phyloP scores from a whole-genome alignment of 2,113 vertebrate genomes.

The Leptobrachium leishanense region DNA sequence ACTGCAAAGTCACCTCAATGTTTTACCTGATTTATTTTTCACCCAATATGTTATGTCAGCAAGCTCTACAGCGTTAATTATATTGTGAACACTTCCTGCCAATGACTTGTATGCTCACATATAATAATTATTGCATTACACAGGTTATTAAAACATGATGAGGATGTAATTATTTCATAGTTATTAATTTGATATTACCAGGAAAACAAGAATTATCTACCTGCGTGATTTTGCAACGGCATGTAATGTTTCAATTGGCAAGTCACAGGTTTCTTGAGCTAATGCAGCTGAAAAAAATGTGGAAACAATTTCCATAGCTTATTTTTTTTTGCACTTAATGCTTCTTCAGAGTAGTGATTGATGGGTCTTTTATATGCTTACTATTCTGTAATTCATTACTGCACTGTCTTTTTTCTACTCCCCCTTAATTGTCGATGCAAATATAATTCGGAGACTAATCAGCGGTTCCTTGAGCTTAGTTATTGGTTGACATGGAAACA shows the following conservation, averaged over 20 bases:
- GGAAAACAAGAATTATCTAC: constrained; percentile 38
- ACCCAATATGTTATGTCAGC: neutral
- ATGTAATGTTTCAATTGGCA: constrained; percentile 43
- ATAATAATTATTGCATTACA: constrained; percentile 32
- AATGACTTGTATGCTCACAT: constrained; percentile 23
- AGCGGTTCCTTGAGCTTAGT: constrained; percentile 67
- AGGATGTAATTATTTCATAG: constrained; percentile 34
- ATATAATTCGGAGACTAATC: constrained; percentile 74
- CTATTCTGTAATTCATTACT: constrained; percentile 64
- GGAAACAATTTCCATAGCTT: constrained; percentile 53
- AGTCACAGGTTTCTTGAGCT: constrained; percentile 15
- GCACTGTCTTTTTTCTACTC: constrained; percentile 62
- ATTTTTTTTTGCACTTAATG: constrained; percentile 72
- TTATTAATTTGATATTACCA: constrained; percentile 36
- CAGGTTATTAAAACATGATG: constrained; percentile 12
- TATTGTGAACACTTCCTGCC: neutral
- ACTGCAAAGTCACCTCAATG: constrained; percentile 19
- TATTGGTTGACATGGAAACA: constrained; percentile 69
- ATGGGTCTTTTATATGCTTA: constrained; percentile 71
- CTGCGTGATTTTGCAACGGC: constrained; percentile 33
- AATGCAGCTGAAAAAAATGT: constrained; percentile 57
- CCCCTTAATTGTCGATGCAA: constrained; percentile 74
- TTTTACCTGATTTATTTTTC: constrained; percentile 14
- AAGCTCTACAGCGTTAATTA: neutral
- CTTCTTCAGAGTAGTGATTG: constrained; percentile 63